Evolutionary conservation across 2,888 invertebrate species (phyloP).

Genomic region (Theristus sp.): DNA sequence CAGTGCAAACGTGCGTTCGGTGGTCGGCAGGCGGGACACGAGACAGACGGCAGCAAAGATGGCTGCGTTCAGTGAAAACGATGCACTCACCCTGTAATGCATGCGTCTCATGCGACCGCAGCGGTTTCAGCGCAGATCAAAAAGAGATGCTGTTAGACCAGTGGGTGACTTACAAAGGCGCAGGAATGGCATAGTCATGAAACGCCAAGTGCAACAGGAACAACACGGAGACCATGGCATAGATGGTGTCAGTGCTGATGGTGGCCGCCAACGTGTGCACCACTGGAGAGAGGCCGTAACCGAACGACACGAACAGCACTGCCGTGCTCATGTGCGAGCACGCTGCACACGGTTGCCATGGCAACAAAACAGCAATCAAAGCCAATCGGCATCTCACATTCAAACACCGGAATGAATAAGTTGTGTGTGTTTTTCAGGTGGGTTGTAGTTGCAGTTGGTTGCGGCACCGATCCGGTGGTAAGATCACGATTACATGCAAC

Average conservation of each 20-base stretch:
- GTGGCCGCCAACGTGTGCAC: slow-evolving; percentile 76
- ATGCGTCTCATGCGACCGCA: no score
- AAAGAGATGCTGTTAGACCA: not conserved
- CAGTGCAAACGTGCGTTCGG: slow-evolving; percentile 68
- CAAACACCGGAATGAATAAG: no score
- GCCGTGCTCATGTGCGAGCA: no score
- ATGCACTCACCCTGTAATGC: slow-evolving; percentile 55
- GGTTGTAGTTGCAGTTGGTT: slow-evolving; percentile 1
- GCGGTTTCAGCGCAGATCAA: no score
- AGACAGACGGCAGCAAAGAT: slow-evolving; percentile 85
- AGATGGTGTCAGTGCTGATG: slow-evolving; percentile 90
- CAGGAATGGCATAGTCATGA: slow-evolving; percentile 71
- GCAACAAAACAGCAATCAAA: no score
- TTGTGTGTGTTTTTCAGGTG: not conserved
- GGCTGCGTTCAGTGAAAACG: slow-evolving; percentile 78
- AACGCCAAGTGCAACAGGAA: slow-evolving; percentile 69
- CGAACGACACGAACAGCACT: slow-evolving; percentile 60
- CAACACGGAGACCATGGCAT: slow-evolving; percentile 71
- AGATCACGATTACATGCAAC: no score
- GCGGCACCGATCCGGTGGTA: no score
- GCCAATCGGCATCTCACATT: no score
- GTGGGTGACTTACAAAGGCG: slow-evolving; percentile 40
- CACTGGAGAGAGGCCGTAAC: slow-evolving; percentile 71
- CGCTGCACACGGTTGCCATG: no score
- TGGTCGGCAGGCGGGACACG: slow-evolving; percentile 66